A percentile compares a stretch with the other conserved stretches of the same genome.
Conservation (phyloP, 2,113 vertebrate genomes). For the Austrofundulus limnaeus region DNA sequence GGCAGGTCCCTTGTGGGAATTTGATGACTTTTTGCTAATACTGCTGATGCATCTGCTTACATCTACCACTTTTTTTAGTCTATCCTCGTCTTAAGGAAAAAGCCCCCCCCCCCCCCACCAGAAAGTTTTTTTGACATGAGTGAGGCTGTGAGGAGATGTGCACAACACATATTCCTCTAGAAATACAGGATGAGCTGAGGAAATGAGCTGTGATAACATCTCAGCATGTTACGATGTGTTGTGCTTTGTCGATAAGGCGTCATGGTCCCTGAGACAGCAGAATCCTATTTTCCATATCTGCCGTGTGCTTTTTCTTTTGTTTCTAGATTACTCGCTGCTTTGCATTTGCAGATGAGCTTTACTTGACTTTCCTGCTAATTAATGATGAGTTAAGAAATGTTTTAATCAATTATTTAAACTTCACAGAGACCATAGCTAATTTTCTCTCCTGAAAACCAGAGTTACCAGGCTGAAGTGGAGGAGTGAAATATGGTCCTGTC, state of each 20-base stretch:
- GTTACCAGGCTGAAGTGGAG: conserved; percentile 16
- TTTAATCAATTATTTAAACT: conserved; percentile 47
- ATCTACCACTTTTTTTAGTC: conserved; percentile 64
- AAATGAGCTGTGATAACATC: conserved; percentile 65
- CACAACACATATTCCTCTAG: conserved; percentile 39
- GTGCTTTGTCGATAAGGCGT: conserved; percentile 66
- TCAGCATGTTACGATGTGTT: conserved; percentile 58
- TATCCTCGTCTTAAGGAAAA: conserved; percentile 55
- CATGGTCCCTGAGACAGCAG: conserved; percentile 58
- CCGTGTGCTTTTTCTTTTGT: conserved; percentile 36
- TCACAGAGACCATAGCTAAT: conserved; percentile 44
- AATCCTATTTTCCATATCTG: conserved; percentile 49
- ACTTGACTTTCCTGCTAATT: conserved; percentile 41
- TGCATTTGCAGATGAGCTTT: conserved; percentile 31
- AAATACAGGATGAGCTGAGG: conserved; percentile 53
- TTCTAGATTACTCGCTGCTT: conserved; percentile 30
- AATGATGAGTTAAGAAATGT: conserved; percentile 41
- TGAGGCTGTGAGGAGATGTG: conserved; percentile 21
- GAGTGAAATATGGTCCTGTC: conserved; percentile 37
- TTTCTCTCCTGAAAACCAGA: conserved; percentile 46
- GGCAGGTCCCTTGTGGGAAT: conserved; percentile 70
- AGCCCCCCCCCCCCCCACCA: conserved; percentile 52
- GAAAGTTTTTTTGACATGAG: conserved; percentile 49
- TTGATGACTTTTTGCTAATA: conserved; percentile 81
- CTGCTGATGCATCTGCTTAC: conserved; percentile 77